These are phyloP conservation scores for Drosophila peninsularis DNA, from an alignment of 2,888 invertebrate species.

Conservation along the genomic window DNA sequence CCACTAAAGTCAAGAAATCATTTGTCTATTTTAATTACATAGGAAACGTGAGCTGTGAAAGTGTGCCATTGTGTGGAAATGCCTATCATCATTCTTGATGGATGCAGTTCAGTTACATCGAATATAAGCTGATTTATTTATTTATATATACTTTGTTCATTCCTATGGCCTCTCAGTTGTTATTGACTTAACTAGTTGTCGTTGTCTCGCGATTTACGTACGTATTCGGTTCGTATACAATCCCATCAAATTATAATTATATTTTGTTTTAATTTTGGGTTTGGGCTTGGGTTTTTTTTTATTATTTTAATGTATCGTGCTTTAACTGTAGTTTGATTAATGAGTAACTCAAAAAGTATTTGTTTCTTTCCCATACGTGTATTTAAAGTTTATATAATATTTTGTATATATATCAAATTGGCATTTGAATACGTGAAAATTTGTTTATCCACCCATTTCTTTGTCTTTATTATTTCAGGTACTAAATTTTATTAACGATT, in stretches of 20 bases:
- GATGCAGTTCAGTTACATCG: slow-evolving; percentile 4
- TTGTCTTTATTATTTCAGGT: background rate
- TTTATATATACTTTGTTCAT: background rate
- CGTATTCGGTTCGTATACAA: slow-evolving; percentile 11
- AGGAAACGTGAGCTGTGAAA: slow-evolving; percentile 17
- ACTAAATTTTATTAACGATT: background rate
- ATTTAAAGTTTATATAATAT: background rate
- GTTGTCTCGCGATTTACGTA: slow-evolving; percentile 21
- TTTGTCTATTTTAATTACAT: slow-evolving; percentile 15
- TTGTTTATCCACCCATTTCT: background rate
- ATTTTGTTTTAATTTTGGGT: slow-evolving; percentile 10
- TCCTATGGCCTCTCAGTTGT: slow-evolving; percentile 30
- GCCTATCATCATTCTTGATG: slow-evolving; percentile 1
- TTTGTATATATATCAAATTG: background rate
- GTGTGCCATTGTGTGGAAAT: slow-evolving; percentile 55
- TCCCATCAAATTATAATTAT: slow-evolving; percentile 10
- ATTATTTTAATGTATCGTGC: background rate
- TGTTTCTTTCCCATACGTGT: background rate
- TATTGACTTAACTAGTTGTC: slow-evolving; percentile 40
- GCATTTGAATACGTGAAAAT: background rate
- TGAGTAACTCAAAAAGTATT: slow-evolving; percentile 6
- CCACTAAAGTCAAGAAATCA: slow-evolving; percentile 24
- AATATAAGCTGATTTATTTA: slow-evolving; percentile 1
- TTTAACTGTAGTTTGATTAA: slow-evolving; percentile 31
- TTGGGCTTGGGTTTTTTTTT: slow-evolving; percentile 1